These are phyloP conservation scores for Eumacrocentrus americanus DNA, from an alignment of 2,888 invertebrate species.

Conservation along the genomic window DNA sequence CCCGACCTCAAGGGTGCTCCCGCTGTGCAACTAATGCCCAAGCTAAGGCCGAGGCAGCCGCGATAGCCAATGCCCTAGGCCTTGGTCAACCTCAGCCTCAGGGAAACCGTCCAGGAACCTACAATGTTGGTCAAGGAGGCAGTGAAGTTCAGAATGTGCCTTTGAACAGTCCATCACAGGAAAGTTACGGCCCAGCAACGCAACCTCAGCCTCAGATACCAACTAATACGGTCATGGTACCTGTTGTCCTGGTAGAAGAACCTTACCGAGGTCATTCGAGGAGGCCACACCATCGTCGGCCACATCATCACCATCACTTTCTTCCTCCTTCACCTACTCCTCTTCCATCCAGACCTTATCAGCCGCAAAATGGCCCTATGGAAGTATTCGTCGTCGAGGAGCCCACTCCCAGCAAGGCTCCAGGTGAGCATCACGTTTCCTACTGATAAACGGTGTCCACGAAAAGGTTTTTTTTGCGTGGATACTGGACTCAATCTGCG, in stretches of 20 bases:
- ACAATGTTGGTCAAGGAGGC: not conserved
- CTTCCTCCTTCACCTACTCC: constrained; percentile 32
- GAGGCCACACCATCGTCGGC: constrained; percentile 15
- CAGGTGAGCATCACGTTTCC: constrained; percentile 34
- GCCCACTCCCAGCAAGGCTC: constrained; percentile 31
- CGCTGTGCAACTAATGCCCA: constrained; percentile 9
- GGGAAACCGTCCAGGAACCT: not conserved
- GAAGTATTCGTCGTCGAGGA: constrained; percentile 46
- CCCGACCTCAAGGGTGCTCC: not conserved
- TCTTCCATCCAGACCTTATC: constrained; percentile 27
- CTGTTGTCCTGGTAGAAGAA: constrained; percentile 30
- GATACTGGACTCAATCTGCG: not conserved
- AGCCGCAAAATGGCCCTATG: constrained; percentile 32
- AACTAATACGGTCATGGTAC: constrained; percentile 23
- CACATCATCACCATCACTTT: constrained; percentile 28
- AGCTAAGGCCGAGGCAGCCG: constrained; percentile 5
- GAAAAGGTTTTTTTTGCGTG: not conserved
- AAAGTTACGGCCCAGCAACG: too few species aligned
- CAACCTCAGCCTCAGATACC: constrained; percentile 8
- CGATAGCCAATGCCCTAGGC: not conserved
- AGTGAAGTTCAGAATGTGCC: constrained; percentile 11
- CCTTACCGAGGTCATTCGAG: constrained; percentile 10
- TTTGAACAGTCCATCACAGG: constrained; percentile 9
- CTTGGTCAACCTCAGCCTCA: not conserved
- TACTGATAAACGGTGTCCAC: not conserved